These are phyloP conservation scores for Turritopsis dohrnii DNA, from an alignment of 30 jellyfish, hydroid and myxozoan species.

Conservation along the genomic window DNA sequence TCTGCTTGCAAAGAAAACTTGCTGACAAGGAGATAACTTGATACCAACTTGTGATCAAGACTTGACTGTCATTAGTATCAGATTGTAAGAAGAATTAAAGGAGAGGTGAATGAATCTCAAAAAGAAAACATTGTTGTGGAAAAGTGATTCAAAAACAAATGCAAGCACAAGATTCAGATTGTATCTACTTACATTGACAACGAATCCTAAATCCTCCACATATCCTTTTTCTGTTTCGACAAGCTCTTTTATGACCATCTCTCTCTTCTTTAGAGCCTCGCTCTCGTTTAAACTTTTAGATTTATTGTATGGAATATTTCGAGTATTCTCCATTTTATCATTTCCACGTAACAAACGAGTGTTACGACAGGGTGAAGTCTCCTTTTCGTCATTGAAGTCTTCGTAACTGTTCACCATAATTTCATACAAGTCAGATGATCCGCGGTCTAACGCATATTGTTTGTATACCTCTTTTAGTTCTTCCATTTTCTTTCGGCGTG, in stretches of 20 bases:
- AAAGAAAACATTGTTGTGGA: too few species aligned
- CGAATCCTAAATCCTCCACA: constrained; percentile 49
- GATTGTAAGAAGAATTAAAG: too few species aligned
- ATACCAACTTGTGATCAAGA: too few species aligned
- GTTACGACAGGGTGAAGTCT: not conserved
- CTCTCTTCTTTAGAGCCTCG: constrained; percentile 65
- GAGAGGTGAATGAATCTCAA: too few species aligned
- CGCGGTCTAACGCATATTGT: constrained; percentile 47
- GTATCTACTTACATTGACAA: constrained; percentile 37
- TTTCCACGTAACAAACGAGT: not conserved
- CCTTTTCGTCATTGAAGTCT: constrained; percentile 43
- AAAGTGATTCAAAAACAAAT: too few species aligned
- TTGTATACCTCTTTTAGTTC: constrained; percentile 54
- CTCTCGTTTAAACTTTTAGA: constrained; percentile 21
- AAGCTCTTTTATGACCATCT: constrained; percentile 66
- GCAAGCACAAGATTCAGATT: not conserved
- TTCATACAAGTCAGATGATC: constrained; percentile 66
- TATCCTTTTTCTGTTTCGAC: constrained; percentile 76
- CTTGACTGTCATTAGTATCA: too few species aligned
- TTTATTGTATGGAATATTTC: not conserved
- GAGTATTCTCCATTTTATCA: constrained; percentile 3
- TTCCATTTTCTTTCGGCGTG: constrained; percentile 66
- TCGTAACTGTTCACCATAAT: constrained; percentile 65
- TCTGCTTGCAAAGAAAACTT: too few species aligned
- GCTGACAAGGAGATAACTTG: too few species aligned